Evolutionary conservation across 2,113 vertebrate species (phyloP).

Genomic region (Elephas maximus): DNA sequence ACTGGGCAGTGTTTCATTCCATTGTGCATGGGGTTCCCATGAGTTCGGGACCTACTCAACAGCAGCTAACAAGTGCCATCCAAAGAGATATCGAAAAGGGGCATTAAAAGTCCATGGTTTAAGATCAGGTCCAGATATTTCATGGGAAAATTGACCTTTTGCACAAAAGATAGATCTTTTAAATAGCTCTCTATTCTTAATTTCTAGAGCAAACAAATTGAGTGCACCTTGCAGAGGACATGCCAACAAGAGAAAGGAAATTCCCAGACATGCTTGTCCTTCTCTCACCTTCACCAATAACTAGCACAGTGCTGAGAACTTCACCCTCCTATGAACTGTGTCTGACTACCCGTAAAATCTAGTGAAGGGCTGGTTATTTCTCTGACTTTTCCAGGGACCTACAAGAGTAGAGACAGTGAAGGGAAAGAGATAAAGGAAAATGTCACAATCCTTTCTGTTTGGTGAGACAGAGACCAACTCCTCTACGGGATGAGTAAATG

Average conservation of each 20-base stretch:
- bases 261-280: not conserved
- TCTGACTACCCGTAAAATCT: not conserved
- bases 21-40: not conserved
- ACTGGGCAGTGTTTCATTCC: not conserved
- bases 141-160: not conserved
- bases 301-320: not conserved
- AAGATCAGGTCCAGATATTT: not conserved
- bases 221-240: no score
- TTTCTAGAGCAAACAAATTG: not conserved
- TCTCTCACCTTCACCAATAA: not conserved
- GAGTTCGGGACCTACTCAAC: not conserved
- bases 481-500: not conserved
- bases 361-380: not conserved
- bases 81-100: not conserved
- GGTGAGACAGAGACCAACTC: not conserved
- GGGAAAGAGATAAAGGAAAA: not conserved
- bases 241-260: not conserved
- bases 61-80: not conserved
- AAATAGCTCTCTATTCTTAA: not conserved
- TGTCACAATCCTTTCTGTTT: not conserved
- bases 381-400: not conserved
- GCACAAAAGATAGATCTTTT: not conserved
- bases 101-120: not conserved
- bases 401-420: not conserved
- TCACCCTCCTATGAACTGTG: accelerated